phyloP scores from a whole-genome alignment of 2,888 invertebrate genomes.

The Rotaria magnacalcarata region DNA sequence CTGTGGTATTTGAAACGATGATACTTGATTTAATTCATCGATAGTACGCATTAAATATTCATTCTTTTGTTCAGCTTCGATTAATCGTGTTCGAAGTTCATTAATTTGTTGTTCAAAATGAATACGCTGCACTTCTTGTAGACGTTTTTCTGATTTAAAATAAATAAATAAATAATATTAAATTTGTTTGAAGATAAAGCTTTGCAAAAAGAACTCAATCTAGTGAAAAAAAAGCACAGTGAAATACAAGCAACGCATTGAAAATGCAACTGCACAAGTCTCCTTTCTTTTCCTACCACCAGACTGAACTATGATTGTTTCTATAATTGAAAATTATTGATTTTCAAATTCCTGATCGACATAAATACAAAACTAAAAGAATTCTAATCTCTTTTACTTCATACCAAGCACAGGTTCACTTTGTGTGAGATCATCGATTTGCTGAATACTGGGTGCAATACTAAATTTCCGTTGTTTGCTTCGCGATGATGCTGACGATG shows the following conservation, averaged over 20 bases:
- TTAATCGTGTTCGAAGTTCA: slow-evolving; percentile 34
- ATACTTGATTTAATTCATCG: background rate
- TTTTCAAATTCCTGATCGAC: background rate
- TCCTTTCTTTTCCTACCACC: too few relatives aligned
- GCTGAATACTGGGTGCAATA: background rate
- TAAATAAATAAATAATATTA: background rate
- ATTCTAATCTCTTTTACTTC: background rate
- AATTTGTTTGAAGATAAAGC: background rate
- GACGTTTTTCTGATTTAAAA: background rate
- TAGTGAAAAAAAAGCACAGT: too few relatives aligned
- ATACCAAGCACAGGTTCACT: background rate
- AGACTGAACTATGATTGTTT: too few relatives aligned
- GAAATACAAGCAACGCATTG: too few relatives aligned
- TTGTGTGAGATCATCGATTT: background rate
- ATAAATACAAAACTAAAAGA: background rate
- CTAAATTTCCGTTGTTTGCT: background rate
- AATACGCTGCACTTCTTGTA: slow-evolving; percentile 29
- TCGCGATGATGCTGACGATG: background rate
- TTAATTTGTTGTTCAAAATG: slow-evolving; percentile 41
- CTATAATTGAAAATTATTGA: background rate
- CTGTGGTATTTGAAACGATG: background rate
- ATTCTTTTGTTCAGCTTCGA: slow-evolving; percentile 44
- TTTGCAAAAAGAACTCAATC: background rate
- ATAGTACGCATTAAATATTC: slow-evolving; percentile 44
- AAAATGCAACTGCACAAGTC: too few relatives aligned